phyloP scores from a whole-genome alignment of 2,113 vertebrate species.

The Chrysochloris asiatica region DNA sequence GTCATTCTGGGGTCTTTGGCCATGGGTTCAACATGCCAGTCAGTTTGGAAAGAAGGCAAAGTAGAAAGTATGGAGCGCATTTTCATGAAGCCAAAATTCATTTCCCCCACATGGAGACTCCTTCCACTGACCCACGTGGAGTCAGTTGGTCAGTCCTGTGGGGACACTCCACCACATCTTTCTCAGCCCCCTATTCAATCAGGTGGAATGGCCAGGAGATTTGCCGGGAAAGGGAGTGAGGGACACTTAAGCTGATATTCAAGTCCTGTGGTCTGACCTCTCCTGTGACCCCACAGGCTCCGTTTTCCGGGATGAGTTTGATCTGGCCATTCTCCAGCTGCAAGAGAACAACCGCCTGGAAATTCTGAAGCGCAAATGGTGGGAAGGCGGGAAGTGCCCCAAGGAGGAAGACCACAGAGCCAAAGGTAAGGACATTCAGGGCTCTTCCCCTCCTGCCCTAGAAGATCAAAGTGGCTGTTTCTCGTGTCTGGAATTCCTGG shows the following conservation, averaged over 20 bases:
- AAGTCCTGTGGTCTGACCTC: not conserved
- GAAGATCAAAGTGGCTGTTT: not conserved
- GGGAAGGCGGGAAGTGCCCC: constrained; percentile 98
- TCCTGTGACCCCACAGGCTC: constrained; percentile 88
- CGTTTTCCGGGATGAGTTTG: constrained; percentile 96
- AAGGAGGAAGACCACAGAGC: constrained; percentile 98
- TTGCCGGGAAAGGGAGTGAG: not conserved
- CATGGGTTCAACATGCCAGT: fast-evolving
- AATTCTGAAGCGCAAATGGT: constrained; percentile 98
- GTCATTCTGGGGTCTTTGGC: not conserved
- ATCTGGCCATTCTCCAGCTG: constrained; percentile 97
- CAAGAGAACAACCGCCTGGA: constrained; percentile 98
- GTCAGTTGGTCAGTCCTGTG: no score
- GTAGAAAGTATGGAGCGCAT: not conserved
- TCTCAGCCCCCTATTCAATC: not conserved
- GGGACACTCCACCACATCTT: not conserved
- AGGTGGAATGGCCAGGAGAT: not conserved
- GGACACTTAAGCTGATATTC: not conserved
- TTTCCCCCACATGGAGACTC: fast-evolving
- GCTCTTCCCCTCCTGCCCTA: fast-evolving
- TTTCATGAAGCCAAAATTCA: fast-evolving
- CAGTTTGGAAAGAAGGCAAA: not conserved
- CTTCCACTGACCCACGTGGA: not conserved
- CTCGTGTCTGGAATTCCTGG: not conserved
- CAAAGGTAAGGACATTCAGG: constrained; percentile 87